Conservation (phyloP, 37 sponge, comb jelly and placozoan genomes). For the Chondrosia reniformis region DNA sequence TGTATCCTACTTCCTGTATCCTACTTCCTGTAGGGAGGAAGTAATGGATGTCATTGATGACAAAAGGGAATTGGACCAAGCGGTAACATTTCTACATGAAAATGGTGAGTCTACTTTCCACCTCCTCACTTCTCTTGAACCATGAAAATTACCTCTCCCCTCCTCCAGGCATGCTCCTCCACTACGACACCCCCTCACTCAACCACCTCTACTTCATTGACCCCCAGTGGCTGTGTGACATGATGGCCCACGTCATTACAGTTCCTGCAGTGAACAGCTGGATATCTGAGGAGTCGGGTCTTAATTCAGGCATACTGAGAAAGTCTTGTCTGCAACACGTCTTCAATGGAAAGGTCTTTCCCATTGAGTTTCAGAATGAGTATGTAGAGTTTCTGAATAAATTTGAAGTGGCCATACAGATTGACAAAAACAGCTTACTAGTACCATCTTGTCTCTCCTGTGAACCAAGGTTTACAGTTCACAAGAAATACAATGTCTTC, state of each 20-base stretch:
- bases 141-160: neutral
- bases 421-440: constrained; percentile 61
- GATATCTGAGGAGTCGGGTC: constrained; percentile 48
- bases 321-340: constrained; percentile 72
- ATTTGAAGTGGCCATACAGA: constrained; percentile 83
- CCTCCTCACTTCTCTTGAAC: too few species aligned
- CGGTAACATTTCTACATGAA: constrained; percentile 88
- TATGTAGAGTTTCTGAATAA: constrained; percentile 82
- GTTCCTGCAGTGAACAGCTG: constrained; percentile 84
- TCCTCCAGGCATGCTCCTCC: constrained; percentile 61
- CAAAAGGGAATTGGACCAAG: constrained; percentile 76
- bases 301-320: constrained; percentile 73
- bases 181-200: constrained; percentile 86
- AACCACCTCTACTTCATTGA: constrained; percentile 89
- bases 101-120: constrained; percentile 60
- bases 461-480: constrained; percentile 59
- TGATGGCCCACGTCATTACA: constrained; percentile 93
- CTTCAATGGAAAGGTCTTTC: constrained; percentile 79
- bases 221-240: constrained; percentile 97
- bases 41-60: constrained; percentile 66
- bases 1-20: neutral
- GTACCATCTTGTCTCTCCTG: constrained; percentile 82
- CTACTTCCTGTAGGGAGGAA: constrained; percentile 34
- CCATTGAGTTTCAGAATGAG: constrained; percentile 60
- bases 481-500: constrained; percentile 61